Evolutionary conservation across 2,888 invertebrate genomes (phyloP), one percentile per base, ranked within the genome.

Genomic region (Portevinia maculata): DNA sequence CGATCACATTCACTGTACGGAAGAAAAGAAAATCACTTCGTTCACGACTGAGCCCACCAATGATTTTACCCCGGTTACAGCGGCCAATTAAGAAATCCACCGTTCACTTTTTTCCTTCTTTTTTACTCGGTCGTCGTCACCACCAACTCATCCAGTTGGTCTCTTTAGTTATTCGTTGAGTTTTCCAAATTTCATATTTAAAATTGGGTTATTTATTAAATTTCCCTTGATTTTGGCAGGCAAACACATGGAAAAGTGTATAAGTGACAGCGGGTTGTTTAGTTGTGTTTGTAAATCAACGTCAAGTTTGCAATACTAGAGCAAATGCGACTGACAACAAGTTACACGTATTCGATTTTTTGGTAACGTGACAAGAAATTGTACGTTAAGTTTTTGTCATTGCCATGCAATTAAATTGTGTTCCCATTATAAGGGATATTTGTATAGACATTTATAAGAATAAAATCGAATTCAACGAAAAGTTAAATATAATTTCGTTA

Each of bases 321-420:
- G 65, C 62, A 83, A 60, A 50, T 78, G 39, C 34, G 62, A 84
- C 59, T 79, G 84, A 84, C 84, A 84, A 84, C 84, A 84, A 79
- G 84, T 84, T 84, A 84, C 84, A 84, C 84, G 84, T 84, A 84
- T 84, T 79, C 79, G 73, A 46, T 69, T 76, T 83, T 78, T 83
- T 83, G 71, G 60, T 67, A 78, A 83, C 83, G 83, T 83, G 71
- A 78, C 67, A 78, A 55, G n/a, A 34, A 60, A 30, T 32, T 5
- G 4, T 62, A 78, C 78, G 76, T 71, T 78, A 1, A 73, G 50
- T 62, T 62, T 60, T 37, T 57, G 28, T 71, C 60, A 78, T 50
- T 83, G 55, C 83, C 83, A 83, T 71, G 32, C 1, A 17, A 0
- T 8, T 2, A 28, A 21, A 9, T 53, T 60, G 0, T 24, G 1